Conservation (phyloP, 2,113 vertebrate genomes). For the Callopanchax toddi region DNA sequence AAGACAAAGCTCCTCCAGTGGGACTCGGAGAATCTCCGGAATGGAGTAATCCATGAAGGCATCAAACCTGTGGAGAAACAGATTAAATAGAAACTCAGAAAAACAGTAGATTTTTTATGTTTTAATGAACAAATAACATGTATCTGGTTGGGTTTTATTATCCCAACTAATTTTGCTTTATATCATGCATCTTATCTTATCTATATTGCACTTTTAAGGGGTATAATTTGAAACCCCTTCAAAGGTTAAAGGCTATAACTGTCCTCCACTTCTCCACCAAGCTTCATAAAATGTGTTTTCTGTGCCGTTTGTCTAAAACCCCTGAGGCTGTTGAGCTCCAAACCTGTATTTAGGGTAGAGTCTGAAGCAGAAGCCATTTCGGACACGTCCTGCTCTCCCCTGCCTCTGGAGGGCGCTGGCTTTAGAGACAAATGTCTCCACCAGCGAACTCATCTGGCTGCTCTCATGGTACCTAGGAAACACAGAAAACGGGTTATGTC, state of each 20-base stretch:
- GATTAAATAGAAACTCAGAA: neutral
- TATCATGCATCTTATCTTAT: no score
- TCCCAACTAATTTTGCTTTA: no score
- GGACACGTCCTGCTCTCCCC: slow-evolving; percentile 92
- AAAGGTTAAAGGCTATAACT: no score
- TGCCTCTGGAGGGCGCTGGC: slow-evolving; percentile 97
- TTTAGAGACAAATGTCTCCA: slow-evolving; percentile 96
- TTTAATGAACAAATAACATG: no score
- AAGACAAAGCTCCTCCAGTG: slow-evolving; percentile 96
- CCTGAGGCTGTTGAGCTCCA: neutral
- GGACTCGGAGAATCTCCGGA: slow-evolving; percentile 95
- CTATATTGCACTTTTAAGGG: no score
- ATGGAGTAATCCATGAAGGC: slow-evolving; percentile 94
- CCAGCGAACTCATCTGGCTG: slow-evolving; percentile 98
- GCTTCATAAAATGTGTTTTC: no score
- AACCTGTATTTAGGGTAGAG: slow-evolving; percentile 86
- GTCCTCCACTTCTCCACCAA: no score
- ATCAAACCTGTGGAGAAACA: slow-evolving; percentile 82
- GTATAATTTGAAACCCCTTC: no score
- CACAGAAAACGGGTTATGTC: neutral
- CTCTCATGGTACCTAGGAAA: slow-evolving; percentile 91
- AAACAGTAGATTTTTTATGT: neutral
- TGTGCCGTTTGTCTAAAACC: neutral
- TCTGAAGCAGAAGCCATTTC: slow-evolving; percentile 93
- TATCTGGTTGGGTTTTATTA: no score